Evolutionary conservation across 2,888 invertebrate genomes (phyloP), one percentile per base, ranked within the genome.

Genomic region (Eupeodes luniger): DNA sequence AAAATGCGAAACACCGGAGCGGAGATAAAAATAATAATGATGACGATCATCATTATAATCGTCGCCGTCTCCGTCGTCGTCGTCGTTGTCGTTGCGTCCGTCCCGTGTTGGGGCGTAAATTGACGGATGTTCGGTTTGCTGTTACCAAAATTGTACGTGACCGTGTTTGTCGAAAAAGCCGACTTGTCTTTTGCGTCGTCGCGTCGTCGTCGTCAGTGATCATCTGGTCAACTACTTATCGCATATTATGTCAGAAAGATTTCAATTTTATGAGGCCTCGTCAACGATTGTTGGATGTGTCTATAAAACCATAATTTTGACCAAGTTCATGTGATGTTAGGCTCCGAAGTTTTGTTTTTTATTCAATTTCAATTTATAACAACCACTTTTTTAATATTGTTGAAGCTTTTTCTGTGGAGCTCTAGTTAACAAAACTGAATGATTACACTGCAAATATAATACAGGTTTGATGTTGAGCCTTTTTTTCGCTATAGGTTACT

Each of bases 151-250:
- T 55, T 47, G 75, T 72, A 88, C 87, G 87, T 88, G 88, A 88
- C 77, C 51, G 59, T 72, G 81, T 70, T 75, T 49, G 59, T 67
- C 14, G 53, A 62, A 51, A 57, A 53, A 47, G 34, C 76, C 80
- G 84, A 77, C 80, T 62, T 67, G 6, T 19, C 64, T 44, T 14
- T 47, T 66, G 7, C 47, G 1, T 5, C 16, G 19, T 19, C 19
- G 5, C 27, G 14, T 34, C 34, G 27, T 27, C 59, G 14, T 59
- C 27, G n/a, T 49, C 76, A 40, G 59, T 72, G 81, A 72, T 88
- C 87, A 88, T 78, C 77, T 76, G 85, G 84, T 69, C 88, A 88
- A 85, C 88, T 88, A 88, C 85, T 88, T 88, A 88, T 85, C 85
- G 81, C 81, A 85, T 81, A 88, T 88, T 88, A 88, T 88, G 88